These are phyloP conservation scores for Scrobipalpa atriplicella DNA, from an alignment of 2,888 invertebrate species.

Conservation along the genomic window DNA sequence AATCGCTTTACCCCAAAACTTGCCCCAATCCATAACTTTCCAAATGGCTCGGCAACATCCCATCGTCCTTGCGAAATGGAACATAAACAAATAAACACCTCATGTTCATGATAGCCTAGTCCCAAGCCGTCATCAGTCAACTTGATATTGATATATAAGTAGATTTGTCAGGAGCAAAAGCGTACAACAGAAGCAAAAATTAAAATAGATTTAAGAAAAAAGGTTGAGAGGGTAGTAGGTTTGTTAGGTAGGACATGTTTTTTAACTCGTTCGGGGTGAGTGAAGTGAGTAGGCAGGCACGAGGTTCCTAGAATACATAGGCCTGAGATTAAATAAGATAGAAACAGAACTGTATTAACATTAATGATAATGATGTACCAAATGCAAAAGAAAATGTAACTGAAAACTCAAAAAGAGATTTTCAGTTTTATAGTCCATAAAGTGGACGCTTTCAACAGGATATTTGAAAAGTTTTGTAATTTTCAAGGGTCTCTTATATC, in stretches of 20 bases:
- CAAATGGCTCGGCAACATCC: constrained; percentile 40
- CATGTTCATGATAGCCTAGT: constrained; percentile 22
- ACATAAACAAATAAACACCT: constrained; percentile 39
- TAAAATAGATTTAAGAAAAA: too few relatives aligned
- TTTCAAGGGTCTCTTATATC: constrained; percentile 5
- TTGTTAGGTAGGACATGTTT: too few relatives aligned
- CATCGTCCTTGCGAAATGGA: constrained; percentile 33
- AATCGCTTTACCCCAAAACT: background rate
- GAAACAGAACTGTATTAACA: too few relatives aligned
- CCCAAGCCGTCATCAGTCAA: background rate
- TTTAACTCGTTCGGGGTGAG: too few relatives aligned
- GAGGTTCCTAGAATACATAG: too few relatives aligned
- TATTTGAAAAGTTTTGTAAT: background rate
- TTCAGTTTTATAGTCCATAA: constrained; percentile 1
- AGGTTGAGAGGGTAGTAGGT: too few relatives aligned
- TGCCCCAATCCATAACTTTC: background rate
- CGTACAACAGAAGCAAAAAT: background rate
- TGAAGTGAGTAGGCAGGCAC: too few relatives aligned
- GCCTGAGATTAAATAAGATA: too few relatives aligned
- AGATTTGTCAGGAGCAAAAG: background rate
- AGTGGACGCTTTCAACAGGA: background rate
- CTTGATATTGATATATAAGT: constrained; percentile 6
- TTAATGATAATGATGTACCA: too few relatives aligned
- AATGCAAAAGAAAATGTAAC: too few relatives aligned
- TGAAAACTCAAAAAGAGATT: background rate